phyloP scores from a whole-genome alignment of 2,113 vertebrate genomes.

The Haplochromis burtoni region DNA sequence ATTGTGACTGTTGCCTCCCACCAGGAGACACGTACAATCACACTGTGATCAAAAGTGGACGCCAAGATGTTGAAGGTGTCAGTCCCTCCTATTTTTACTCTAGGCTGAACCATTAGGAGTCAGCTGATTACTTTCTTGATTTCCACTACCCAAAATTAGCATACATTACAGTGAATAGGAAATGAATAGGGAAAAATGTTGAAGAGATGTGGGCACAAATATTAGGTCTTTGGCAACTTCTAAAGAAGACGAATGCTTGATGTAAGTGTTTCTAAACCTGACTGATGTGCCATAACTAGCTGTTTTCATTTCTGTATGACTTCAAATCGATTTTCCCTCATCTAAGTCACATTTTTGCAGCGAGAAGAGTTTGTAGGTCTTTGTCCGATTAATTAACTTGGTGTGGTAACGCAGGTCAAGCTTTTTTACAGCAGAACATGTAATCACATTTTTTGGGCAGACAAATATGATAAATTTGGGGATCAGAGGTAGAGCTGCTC shows the following conservation, averaged over 20 bases:
- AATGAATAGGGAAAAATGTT: not conserved
- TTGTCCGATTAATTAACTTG: not conserved
- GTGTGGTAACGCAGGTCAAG: not conserved
- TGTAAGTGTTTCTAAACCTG: not conserved
- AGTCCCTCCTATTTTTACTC: not conserved
- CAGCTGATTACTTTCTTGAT: not conserved
- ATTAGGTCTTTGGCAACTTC: not conserved
- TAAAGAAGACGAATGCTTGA: not conserved
- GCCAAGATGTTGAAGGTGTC: not conserved
- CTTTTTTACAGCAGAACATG: not conserved
- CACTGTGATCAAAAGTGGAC: not conserved
- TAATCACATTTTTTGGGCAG: not conserved
- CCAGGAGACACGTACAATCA: not conserved
- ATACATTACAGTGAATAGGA: not conserved
- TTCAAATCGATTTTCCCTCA: not conserved
- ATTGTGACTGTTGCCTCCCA: not conserved
- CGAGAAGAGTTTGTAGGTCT: accelerated
- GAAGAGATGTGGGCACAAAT: not conserved
- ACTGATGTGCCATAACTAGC: not conserved
- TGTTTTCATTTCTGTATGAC: not conserved
- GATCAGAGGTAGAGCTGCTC: accelerated
- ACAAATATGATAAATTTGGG: not conserved
- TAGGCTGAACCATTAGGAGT: not conserved
- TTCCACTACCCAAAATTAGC: not conserved
- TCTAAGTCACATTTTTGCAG: not conserved